Base-by-base conservation (phyloP, 2,888 invertebrate species). In the Branchellion lobata region DNA sequence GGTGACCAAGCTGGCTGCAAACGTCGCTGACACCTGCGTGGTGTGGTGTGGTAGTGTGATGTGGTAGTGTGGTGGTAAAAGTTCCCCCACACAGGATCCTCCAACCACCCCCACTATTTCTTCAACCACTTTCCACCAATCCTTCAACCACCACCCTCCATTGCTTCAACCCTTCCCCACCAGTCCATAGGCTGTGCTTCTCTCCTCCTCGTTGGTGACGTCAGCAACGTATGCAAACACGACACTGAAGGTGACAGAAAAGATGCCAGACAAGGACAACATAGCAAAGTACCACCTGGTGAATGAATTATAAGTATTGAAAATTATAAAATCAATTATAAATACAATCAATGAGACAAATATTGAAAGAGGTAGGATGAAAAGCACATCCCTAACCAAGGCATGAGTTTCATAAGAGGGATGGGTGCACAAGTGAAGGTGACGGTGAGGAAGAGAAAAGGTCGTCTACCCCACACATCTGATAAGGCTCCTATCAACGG, bases 181-280 rank as follows among this genome's bases (percentile, higher is more conserved):
- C 86, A 96, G 90, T 79, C 97, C 97, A 88, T 98, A 98, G 11
- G 97, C 96, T 82, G 93, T 91, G 84, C 95, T 95, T 80, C 98
- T 91, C 88, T 97, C 96, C 86, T 93, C 93, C 86, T 97, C 95
- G 84, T 96, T 95, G 40, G 99, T 99, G 79, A 99, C 96, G 89
- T 99, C 99, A 61, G 99, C 98, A 83, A 99, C 99, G 89, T 99
- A 99, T 75, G 99, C 99, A 90, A 99, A 96, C 80, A 99, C 97
- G 80, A 99, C 97, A 84, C 96, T 96, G 90, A 99, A 99, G 74
- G 99, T 99, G 83, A 99, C 99, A 79, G 98, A 95, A 89, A 99
- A 99, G 84, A 98, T 93, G 82, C 99, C 99, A 84, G 96, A 96
- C 88, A 99, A 94, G 87, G 96, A 96, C 89, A 98, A 95, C 93